phyloP scores from a whole-genome alignment of 2,113 vertebrate genomes.

The Colistium nudipinnis region DNA sequence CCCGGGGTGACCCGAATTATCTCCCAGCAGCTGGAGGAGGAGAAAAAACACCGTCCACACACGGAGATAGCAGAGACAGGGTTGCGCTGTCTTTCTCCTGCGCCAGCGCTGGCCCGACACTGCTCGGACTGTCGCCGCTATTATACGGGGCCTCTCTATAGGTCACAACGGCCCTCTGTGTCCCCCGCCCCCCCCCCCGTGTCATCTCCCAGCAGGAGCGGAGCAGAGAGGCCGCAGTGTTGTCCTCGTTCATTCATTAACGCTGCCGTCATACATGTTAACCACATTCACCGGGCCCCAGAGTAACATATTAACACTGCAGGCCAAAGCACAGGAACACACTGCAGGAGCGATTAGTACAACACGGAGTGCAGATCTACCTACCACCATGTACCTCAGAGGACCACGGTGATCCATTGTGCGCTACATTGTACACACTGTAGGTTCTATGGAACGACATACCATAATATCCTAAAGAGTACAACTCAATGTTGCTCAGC shows the following conservation, averaged over 20 bases:
- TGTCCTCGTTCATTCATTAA: constrained; percentile 48
- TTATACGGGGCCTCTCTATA: constrained; percentile 46
- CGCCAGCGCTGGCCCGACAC: constrained; percentile 35
- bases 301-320: constrained; percentile 35
- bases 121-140: constrained; percentile 49
- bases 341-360: constrained; percentile 4
- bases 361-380: too few species aligned
- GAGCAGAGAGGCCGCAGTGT: constrained; percentile 32
- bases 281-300: constrained; percentile 44
- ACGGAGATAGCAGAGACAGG: constrained; percentile 54
- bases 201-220: constrained; percentile 15
- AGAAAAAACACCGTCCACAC: constrained; percentile 75
- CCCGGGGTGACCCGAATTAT: constrained; percentile 94
- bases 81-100: constrained; percentile 48
- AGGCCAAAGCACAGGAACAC: constrained; percentile 8
- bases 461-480: too few species aligned
- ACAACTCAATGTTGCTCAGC: too few species aligned
- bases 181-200: too few species aligned
- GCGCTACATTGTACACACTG: too few species aligned
- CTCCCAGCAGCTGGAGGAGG: constrained; percentile 87
- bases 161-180: constrained; percentile 62
- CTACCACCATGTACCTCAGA: too few species aligned
- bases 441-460: too few species aligned
- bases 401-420: too few species aligned
- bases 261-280: constrained; percentile 55